Evolutionary conservation across 2,797 vertebrate genomes (phyloP).

Genomic region (Muraenolepis orangiensis): DNA sequence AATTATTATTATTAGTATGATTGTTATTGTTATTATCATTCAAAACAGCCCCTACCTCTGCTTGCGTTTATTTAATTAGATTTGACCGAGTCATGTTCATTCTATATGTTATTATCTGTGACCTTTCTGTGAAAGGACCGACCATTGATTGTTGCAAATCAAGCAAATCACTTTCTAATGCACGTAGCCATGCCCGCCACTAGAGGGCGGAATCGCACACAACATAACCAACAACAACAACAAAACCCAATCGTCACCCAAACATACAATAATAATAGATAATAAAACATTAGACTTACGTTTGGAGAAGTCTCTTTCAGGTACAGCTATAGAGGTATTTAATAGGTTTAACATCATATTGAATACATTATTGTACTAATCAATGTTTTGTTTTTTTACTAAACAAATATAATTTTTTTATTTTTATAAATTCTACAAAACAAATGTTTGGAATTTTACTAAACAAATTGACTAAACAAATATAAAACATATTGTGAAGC

Average conservation of each 20-base stretch:
- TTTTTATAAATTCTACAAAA: no score
- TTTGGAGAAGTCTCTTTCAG: neutral
- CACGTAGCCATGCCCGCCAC: neutral
- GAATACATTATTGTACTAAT: no score
- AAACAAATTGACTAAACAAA: no score
- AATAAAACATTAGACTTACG: neutral
- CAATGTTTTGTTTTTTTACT: neutral
- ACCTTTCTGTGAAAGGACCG: conserved; percentile 69
- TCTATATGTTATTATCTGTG: neutral
- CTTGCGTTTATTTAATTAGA: conserved; percentile 17
- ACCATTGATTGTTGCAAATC: no score
- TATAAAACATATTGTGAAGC: no score
- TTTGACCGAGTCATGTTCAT: conserved; percentile 25
- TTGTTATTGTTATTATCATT: neutral
- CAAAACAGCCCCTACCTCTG: conserved; percentile 64
- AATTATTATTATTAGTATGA: conserved; percentile 21
- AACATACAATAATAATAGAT: neutral
- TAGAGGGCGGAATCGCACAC: neutral
- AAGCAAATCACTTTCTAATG: neutral
- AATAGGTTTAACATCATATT: neutral
- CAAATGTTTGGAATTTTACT: no score
- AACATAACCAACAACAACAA: no score
- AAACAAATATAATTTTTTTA: neutral
- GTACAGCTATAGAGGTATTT: neutral
- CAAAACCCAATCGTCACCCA: neutral